Base-by-base conservation (phyloP, 2,888 invertebrate species). In the Brachyopa scutellaris region DNA sequence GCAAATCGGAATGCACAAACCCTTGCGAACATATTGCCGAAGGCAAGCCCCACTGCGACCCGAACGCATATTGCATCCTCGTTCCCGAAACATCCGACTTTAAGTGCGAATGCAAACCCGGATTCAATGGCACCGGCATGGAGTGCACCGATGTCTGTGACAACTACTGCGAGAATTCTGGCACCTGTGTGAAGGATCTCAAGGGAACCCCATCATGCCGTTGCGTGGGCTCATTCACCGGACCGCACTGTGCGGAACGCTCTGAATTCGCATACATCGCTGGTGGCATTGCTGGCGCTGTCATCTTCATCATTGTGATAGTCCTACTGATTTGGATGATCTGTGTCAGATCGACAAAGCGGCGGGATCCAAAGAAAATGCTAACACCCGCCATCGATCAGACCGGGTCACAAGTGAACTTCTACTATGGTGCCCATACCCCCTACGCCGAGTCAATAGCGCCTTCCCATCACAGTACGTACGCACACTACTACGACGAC, bases 301-400 rank as follows among this genome's bases (percentile, higher is more conserved):
- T 98, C 78, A 95, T 97, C 86, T 94, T 98, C 87, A 95, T 97
- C 85, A 97, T 98, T 87, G 94, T 98, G 90, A 94, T 97, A 86
- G 97, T 97, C 31, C 92, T 98, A 84, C 93, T 98, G 64, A 97
- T 98, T 86, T 98, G 97, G 97, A 98, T 98, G 97, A 98, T 98
- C 88, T 98, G 98, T 89, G 97, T 96, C 74, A 95, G 96, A 88
- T 95, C 97, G n/a, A 94, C 95, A 62, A 94, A 95, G 87, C 94
- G 95, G 90, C 95, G 96, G 89, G 97, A 97, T 92, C 97, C 97
- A 86, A 97, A 97, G 93, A 97, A 97, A 91, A 94, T 97, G 87
- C 91, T 97, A 15, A 95, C 96, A 13, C 96, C 96, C 84, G 96
- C 97, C 23, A 95, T 96, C 40, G 97, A 97, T 90, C 96, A 97